These are phyloP conservation scores for Balaeniceps rex DNA, from an alignment of 2,113 vertebrate genomes.

Conservation along the genomic window DNA sequence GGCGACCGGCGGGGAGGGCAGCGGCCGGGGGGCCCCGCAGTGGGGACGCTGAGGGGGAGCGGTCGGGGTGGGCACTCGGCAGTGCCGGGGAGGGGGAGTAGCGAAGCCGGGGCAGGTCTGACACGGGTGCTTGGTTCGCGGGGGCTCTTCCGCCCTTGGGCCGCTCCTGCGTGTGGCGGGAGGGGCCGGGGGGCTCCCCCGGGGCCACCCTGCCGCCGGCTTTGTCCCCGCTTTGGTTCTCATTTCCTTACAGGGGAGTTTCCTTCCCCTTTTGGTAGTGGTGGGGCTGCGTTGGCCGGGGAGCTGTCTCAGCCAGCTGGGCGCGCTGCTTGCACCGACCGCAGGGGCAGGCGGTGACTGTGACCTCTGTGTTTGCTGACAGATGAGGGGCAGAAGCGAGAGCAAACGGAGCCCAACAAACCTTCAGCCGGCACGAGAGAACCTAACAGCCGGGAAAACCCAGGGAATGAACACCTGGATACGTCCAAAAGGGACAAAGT, in stretches of 20 bases:
- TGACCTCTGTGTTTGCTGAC: not conserved
- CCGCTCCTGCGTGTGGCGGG: no score
- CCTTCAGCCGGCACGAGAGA: rapidly evolving
- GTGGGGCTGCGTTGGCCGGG: not conserved
- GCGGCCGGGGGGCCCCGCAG: not conserved
- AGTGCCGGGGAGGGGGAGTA: not conserved
- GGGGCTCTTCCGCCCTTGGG: not conserved
- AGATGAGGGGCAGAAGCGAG: not conserved
- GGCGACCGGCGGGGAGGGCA: not conserved
- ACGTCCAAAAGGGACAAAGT: rapidly evolving
- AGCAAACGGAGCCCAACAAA: rapidly evolving
- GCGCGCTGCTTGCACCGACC: rapidly evolving
- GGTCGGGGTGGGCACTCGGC: not conserved
- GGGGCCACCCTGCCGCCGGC: no score
- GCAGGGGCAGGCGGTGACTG: not conserved
- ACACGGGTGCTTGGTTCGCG: no score
- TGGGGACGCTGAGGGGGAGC: not conserved
- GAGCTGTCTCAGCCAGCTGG: not conserved
- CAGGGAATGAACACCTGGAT: rapidly evolving
- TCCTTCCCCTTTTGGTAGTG: not conserved
- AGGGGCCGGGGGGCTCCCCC: not conserved
- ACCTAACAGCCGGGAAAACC: rapidly evolving
- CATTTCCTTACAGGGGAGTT: not conserved
- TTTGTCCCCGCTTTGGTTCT: not conserved
- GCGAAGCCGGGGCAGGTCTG: not conserved